phyloP scores from a whole-genome alignment of 2,888 invertebrate genomes.

The Chesias legatella region DNA sequence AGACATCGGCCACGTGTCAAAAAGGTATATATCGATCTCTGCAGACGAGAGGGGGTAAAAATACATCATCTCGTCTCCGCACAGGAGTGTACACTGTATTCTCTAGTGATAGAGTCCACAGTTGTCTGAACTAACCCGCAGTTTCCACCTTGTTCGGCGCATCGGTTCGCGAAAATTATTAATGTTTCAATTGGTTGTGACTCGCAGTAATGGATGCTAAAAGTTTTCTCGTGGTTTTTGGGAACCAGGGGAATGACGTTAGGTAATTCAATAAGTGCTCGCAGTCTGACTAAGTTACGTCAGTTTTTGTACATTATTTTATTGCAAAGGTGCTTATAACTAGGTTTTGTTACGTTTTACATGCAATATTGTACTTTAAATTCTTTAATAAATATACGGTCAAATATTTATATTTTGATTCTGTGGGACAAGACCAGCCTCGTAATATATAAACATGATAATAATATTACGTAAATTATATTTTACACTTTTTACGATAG shows the following conservation, averaged over 20 bases:
- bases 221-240: conserved; percentile 11
- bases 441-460: too few relatives aligned
- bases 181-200: conserved; percentile 25
- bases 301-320: too few relatives aligned
- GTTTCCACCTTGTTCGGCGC: conserved; percentile 20
- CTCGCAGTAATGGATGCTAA: conserved; percentile 16
- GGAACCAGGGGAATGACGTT: background rate
- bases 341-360: too few relatives aligned
- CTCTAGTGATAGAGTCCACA: conserved; percentile 14
- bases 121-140: conserved; percentile 17
- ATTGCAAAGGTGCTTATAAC: too few relatives aligned
- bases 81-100: conserved; percentile 11
- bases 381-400: too few relatives aligned
- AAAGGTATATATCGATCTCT: conserved; percentile 42
- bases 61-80: conserved; percentile 32
- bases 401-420: too few relatives aligned
- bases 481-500: too few relatives aligned
- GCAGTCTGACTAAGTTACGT: too few relatives aligned
- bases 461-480: too few relatives aligned
- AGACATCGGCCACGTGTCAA: conserved; percentile 39
- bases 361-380: too few relatives aligned
- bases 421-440: too few relatives aligned
- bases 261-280: too few relatives aligned
- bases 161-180: conserved; percentile 23
- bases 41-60: conserved; percentile 41